These are phyloP conservation scores for Pyrgus malvae DNA, from an alignment of 2,888 invertebrate species.

Conservation along the genomic window DNA sequence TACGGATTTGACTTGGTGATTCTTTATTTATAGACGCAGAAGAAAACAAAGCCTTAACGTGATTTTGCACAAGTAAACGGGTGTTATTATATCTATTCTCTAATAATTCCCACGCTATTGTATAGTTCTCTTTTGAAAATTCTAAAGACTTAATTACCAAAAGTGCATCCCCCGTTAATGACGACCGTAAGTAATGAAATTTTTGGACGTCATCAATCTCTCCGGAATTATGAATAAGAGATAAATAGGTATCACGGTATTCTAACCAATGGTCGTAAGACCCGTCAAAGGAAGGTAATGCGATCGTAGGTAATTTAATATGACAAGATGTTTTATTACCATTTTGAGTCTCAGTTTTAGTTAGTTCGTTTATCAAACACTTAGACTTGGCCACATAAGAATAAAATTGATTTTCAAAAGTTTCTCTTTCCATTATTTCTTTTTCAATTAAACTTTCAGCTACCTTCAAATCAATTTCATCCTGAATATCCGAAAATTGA, in stretches of 20 bases:
- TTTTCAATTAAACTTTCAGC: no score
- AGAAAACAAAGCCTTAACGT: slow-evolving; percentile 28
- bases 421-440: no score
- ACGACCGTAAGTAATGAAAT: slow-evolving; percentile 22
- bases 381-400: no score
- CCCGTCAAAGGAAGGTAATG: slow-evolving; percentile 25
- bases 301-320: slow-evolving; percentile 25
- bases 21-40: slow-evolving; percentile 28
- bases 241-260: slow-evolving; percentile 18
- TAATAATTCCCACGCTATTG: slow-evolving; percentile 32
- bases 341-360: not conserved
- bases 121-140: slow-evolving; percentile 29
- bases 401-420: no score
- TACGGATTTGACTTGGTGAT: slow-evolving; percentile 30
- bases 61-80: slow-evolving; percentile 28
- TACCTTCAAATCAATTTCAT: no score
- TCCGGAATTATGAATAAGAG: slow-evolving; percentile 15
- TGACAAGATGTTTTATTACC: not conserved
- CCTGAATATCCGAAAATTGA: no score
- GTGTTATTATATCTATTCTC: slow-evolving; percentile 30
- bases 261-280: slow-evolving; percentile 29
- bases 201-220: slow-evolving; percentile 25
- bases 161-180: slow-evolving; percentile 15
- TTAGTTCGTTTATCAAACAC: not conserved
- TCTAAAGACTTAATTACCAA: slow-evolving; percentile 25